Percentiles rank a stretch among this genome's conserved stretches.
Evolutionary conservation across 92 coral and sea anemone genomes (phyloP).

Genomic region (Umimayanthus chanpuru): DNA sequence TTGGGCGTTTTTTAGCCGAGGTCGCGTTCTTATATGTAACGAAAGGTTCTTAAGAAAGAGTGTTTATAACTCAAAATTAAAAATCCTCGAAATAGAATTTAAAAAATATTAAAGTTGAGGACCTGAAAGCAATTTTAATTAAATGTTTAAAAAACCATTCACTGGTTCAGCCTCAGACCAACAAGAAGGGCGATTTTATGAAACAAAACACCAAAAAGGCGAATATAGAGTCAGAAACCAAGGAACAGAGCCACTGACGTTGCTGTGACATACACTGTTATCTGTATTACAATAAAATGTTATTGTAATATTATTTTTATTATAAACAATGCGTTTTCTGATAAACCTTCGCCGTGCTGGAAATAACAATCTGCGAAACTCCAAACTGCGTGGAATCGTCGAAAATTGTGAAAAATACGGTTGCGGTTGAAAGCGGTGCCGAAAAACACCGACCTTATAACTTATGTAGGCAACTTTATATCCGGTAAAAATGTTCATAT

Average conservation of each 20-base stretch:
- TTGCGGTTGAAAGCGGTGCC: background rate
- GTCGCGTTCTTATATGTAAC: no score
- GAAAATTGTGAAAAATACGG: no score
- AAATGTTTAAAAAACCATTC: no score
- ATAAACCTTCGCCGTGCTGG: background rate
- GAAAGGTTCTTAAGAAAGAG: no score
- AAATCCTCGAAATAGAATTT: no score
- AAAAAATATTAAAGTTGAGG: no score
- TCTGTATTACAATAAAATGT: background rate
- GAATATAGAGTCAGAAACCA: slow-evolving; percentile 2
- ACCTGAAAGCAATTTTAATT: no score
- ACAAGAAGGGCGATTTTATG: background rate
- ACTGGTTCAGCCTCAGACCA: background rate
- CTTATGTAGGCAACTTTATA: no score
- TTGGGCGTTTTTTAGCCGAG: no score
- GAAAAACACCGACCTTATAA: no score
- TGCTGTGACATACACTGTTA: background rate
- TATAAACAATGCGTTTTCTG: background rate
- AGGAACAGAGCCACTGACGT: background rate
- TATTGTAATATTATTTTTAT: background rate
- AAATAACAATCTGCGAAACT: no score
- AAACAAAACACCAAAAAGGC: background rate
- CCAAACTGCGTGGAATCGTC: background rate
- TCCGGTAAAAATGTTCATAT: background rate
- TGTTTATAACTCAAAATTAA: no score